Percentiles rank a stretch among this genome's conserved stretches.
These are phyloP conservation scores for Hoplodrina ambigua DNA, from an alignment of 2,888 invertebrate species.

Conservation along the genomic window DNA sequence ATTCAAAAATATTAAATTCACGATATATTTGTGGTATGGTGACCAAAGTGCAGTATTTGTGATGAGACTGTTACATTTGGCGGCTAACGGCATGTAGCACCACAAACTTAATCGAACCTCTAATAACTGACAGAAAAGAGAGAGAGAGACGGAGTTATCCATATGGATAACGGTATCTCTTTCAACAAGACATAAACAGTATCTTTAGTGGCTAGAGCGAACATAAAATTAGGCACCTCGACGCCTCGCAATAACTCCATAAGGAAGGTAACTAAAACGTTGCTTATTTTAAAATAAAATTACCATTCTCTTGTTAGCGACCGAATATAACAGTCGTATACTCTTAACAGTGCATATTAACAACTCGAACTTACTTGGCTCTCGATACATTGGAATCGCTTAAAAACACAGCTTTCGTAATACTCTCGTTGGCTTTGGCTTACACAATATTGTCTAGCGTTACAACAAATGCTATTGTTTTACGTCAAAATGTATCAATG, in stretches of 20 bases:
- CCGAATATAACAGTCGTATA: slow-evolving; percentile 42
- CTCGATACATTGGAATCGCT: slow-evolving; percentile 67
- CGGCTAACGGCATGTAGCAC: slow-evolving; percentile 3
- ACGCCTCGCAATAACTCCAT: not conserved
- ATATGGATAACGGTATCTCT: slow-evolving; percentile 6
- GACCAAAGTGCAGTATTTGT: slow-evolving; percentile 41
- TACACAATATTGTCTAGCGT: slow-evolving; percentile 72
- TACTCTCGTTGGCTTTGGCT: slow-evolving; percentile 86
- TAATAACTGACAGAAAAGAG: slow-evolving; percentile 1
- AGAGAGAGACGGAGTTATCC: slow-evolving; percentile 8
- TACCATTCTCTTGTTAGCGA: not conserved
- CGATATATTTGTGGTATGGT: slow-evolving; percentile 26
- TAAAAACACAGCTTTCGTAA: slow-evolving; percentile 77
- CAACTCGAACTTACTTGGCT: slow-evolving; percentile 50
- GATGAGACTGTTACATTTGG: slow-evolving; percentile 40
- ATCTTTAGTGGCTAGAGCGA: not conserved
- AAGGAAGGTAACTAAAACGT: not conserved
- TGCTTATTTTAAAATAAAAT: not conserved
- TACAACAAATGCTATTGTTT: slow-evolving; percentile 64
- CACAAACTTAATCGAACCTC: slow-evolving; percentile 1
- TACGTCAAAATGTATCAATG: slow-evolving; percentile 18
- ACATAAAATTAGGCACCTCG: not conserved
- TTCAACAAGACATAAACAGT: not conserved
- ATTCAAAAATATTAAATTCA: slow-evolving; percentile 38
- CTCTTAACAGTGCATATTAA: slow-evolving; percentile 38